Percentiles rank a stretch among this genome's conserved stretches.
phyloP scores from a whole-genome alignment of 2,797 vertebrate species.

The Cottoperca gobio region DNA sequence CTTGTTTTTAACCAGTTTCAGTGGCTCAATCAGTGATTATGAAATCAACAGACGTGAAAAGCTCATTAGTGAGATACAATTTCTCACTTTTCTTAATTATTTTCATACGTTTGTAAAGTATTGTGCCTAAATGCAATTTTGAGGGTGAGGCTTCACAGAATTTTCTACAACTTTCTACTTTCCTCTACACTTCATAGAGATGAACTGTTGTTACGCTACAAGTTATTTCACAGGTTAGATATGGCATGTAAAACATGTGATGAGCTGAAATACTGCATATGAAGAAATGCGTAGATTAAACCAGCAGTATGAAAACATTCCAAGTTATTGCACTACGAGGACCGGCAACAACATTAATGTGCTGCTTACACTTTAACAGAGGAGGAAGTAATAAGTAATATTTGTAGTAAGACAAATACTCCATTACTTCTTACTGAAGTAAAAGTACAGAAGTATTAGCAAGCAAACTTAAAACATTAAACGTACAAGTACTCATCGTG shows the following conservation, averaged over 20 bases:
- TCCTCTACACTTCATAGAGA: background rate
- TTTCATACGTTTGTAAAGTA: background rate
- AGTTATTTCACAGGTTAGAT: background rate
- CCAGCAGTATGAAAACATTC: background rate
- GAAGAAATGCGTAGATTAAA: background rate
- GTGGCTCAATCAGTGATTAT: background rate
- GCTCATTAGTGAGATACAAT: background rate
- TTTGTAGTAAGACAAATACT: background rate
- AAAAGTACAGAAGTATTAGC: background rate
- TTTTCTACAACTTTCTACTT: background rate
- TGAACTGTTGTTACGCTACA: background rate
- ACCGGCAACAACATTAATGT: background rate
- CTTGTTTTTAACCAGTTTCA: background rate
- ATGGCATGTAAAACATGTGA: background rate
- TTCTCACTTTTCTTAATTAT: background rate
- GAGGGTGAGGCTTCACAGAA: background rate
- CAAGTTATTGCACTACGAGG: background rate
- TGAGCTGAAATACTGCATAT: background rate
- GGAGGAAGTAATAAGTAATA: too few relatives aligned
- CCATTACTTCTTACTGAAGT: background rate
- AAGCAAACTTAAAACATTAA: background rate
- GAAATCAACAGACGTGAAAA: slow-evolving; percentile 2
- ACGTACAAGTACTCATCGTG: background rate
- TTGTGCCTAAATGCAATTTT: background rate
- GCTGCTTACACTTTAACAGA: background rate